Base-by-base conservation (phyloP, 1,140 invertebrate genomes). In the Diabrotica virgifera region DNA sequence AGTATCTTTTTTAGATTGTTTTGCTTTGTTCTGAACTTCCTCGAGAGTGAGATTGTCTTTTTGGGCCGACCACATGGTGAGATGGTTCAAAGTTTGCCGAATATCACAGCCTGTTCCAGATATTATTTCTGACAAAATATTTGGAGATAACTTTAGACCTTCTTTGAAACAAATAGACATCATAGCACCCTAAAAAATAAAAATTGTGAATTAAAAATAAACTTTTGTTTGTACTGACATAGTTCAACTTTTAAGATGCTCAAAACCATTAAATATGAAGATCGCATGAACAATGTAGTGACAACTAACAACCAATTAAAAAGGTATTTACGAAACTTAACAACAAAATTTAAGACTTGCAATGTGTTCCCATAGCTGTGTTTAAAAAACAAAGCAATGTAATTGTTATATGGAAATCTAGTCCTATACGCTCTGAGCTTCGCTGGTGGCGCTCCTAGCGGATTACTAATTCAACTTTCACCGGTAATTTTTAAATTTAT, bases 151-250 rank as follows among this genome's bases (percentile, higher is more conserved):
- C 76, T 94, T 92, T 0, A 99, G 80, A 37, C 89, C 87, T 82
- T 99, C 98, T 83, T 96, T 97, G 77, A 85, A 95, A 76, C 92
- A 95, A 40, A 99, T 85, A 0, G 89, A 89, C 86, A 93, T 88
- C 87, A 99, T 90, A 13, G 93, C 89, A 8, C 86, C 90, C 89
- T 94, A 64, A 57, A 71, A 67, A 59, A n/a, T n/a, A n/a, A 54
- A 59, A 65, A 65, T 62, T 6, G 13, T 54, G 35, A 36, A 14
- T 37, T 58, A 37, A 0, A 73, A 54, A 76, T 76, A 68, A 46
- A 65, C 9, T 60, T 60, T 53, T 59, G 38, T 24, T 6, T 35
- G 12, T 24, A 24, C 24, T 4, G 4, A 24, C 24, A 24, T 24
- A 24, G 24, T 24, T 24, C 1, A 24, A 24, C 4, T 53, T 36